Evolutionary conservation across 2,888 invertebrate species (phyloP).

Genomic region (Luffia ferchaultella): DNA sequence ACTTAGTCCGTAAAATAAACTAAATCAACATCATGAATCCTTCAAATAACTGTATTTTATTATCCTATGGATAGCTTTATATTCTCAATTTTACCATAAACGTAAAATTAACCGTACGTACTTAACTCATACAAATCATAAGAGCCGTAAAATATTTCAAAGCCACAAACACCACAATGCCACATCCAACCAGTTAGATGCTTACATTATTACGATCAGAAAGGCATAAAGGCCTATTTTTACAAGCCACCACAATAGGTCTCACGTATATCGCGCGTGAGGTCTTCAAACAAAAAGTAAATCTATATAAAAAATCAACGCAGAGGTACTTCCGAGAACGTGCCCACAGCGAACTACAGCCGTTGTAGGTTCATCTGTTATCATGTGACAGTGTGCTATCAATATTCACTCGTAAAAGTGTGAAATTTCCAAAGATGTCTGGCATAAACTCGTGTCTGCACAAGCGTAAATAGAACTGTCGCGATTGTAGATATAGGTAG

Average conservation of each 20-base stretch:
- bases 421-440: too few species aligned
- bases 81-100: too few species aligned
- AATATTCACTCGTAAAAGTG: too few species aligned
- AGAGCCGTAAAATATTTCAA: neutral
- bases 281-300: neutral
- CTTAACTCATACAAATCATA: neutral
- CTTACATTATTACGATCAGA: neutral
- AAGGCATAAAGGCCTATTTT: neutral
- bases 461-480: too few species aligned
- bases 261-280: neutral
- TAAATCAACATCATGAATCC: too few species aligned
- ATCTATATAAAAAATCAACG: neutral
- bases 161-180: neutral
- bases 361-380: too few species aligned
- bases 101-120: neutral
- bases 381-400: too few species aligned
- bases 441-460: too few species aligned
- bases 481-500: too few species aligned
- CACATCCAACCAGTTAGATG: neutral
- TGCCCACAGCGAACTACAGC: neutral
- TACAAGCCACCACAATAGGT: neutral
- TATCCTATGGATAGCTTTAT: too few species aligned
- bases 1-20: too few species aligned
- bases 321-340: neutral
- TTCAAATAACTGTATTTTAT: too few species aligned